Conservation (phyloP, 30 jellyfish, hydroid and myxozoan species). For the Chironex yamaguchii region DNA sequence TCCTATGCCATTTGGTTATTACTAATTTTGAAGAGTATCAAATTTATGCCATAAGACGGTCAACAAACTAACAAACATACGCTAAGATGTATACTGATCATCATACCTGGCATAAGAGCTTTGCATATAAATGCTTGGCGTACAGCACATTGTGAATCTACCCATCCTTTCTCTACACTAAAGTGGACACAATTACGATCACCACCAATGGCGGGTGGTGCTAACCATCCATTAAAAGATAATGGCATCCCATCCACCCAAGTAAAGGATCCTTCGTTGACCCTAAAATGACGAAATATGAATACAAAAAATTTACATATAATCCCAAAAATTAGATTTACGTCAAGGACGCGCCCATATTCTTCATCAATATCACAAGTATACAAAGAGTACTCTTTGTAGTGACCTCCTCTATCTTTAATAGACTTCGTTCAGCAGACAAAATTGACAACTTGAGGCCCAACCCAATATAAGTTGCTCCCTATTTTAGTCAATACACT, state of each 20-base stretch:
- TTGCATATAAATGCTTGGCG: conserved; percentile 87
- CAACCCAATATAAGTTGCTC: neutral
- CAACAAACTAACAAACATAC: too few relatives aligned
- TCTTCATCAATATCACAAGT: neutral
- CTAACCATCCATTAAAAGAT: conserved; percentile 91
- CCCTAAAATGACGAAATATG: conserved; percentile 42
- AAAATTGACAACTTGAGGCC: neutral
- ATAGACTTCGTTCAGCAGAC: neutral
- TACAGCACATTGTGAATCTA: conserved; percentile 67
- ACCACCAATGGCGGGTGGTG: conserved; percentile 78
- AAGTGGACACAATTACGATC: conserved; percentile 80
- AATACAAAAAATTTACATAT: neutral
- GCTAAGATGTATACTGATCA: too few relatives aligned
- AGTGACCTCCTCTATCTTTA: too few relatives aligned
- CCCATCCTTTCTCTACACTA: conserved; percentile 90
- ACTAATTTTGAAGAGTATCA: too few relatives aligned
- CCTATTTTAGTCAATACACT: too few relatives aligned
- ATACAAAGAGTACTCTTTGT: too few relatives aligned
- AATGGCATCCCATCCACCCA: conserved; percentile 98
- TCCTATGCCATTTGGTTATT: too few relatives aligned
- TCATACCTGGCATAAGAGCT: conserved; percentile 88
- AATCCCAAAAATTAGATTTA: neutral
- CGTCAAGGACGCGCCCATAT: neutral
- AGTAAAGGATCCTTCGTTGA: conserved; percentile 75
- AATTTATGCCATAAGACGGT: too few relatives aligned